These are phyloP conservation scores for Geococcyx californianus DNA, from an alignment of 2,113 vertebrate species.

Conservation along the genomic window DNA sequence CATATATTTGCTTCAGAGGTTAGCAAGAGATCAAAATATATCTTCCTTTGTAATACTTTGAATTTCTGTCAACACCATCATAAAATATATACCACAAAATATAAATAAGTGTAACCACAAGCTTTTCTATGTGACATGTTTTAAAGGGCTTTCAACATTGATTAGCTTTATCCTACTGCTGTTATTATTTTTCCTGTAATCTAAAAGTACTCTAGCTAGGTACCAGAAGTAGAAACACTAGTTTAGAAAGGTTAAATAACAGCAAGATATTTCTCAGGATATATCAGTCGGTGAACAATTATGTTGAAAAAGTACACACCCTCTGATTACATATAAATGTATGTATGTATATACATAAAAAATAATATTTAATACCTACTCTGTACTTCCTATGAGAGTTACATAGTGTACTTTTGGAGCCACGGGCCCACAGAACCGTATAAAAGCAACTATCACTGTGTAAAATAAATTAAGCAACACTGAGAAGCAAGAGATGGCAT, in stretches of 20 bases:
- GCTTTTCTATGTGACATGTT: background rate
- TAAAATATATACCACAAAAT: background rate
- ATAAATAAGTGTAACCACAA: background rate
- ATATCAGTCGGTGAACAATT: background rate
- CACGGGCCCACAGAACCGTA: background rate
- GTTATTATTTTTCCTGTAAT: background rate
- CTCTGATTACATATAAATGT: background rate
- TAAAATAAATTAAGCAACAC: background rate
- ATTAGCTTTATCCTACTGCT: background rate
- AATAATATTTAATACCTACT: background rate
- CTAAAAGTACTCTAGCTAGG: background rate
- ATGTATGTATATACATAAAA: background rate
- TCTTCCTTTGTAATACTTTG: background rate
- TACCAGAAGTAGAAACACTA: background rate
- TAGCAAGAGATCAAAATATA: background rate
- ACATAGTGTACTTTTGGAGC: background rate
- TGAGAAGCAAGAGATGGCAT: background rate
- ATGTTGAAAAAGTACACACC: background rate
- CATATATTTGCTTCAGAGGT: background rate
- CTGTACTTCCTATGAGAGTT: background rate
- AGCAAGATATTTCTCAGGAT: background rate
- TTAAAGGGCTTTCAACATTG: background rate
- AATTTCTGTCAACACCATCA: background rate
- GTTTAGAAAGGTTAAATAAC: background rate
- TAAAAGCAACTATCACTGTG: background rate